phyloP scores from a whole-genome alignment of 2,113 vertebrate species.

The Takifugu flavidus region DNA sequence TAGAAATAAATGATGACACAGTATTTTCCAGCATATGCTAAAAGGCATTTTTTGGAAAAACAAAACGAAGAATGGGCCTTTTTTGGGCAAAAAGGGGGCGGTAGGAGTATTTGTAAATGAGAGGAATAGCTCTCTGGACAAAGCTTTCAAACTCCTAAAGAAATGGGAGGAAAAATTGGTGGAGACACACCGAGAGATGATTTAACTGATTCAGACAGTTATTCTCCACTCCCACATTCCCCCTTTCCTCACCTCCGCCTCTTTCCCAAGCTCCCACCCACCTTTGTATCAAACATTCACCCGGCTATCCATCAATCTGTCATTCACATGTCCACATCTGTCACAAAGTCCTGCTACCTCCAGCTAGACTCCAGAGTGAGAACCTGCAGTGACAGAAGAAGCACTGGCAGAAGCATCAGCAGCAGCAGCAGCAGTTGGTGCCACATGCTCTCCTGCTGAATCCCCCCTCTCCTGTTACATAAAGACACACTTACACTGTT shows the following conservation, averaged over 20 bases:
- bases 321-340: conserved; percentile 15
- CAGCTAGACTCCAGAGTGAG: not conserved
- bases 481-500: conserved; percentile 61
- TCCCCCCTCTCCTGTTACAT: conserved; percentile 55
- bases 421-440: not conserved
- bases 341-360: conserved; percentile 3
- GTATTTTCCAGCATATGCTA: too few relatives aligned
- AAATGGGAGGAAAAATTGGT: conserved; percentile 3
- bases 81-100: not conserved
- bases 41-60: too few relatives aligned
- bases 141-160: not conserved
- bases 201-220: conserved; percentile 32
- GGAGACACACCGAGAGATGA: conserved; percentile 25
- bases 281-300: conserved; percentile 21
- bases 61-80: conserved; percentile 8
- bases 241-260: conserved; percentile 12
- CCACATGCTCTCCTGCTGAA: conserved; percentile 42
- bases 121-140: conserved; percentile 1
- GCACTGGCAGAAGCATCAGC: not conserved
- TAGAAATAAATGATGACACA: too few relatives aligned
- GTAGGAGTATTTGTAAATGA: not conserved
- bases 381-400: conserved; percentile 16
- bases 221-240: conserved; percentile 43
- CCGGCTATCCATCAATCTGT: conserved; percentile 16
- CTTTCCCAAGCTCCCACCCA: conserved; percentile 13